These are phyloP conservation scores for Caenorhabditis sp. DNA, from an alignment of 2,888 invertebrate species.

Conservation along the genomic window DNA sequence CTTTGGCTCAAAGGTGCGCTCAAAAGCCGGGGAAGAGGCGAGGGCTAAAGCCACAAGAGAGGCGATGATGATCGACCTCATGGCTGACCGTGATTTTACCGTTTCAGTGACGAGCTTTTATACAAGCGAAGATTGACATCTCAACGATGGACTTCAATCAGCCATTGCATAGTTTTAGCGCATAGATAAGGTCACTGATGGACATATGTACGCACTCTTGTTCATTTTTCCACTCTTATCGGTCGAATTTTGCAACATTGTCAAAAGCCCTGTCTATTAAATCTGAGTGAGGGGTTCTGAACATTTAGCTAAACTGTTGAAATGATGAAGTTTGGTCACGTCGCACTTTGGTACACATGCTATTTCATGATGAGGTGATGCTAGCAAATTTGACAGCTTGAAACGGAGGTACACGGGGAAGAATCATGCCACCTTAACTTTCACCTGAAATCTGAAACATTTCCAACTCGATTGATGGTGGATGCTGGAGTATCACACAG, in stretches of 20 bases:
- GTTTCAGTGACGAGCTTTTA: slow-evolving; percentile 10
- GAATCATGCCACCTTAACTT: too few species aligned
- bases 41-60: slow-evolving; percentile 63
- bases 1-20: slow-evolving; percentile 43
- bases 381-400: not conserved
- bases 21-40: slow-evolving; percentile 53
- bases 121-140: slow-evolving; percentile 45
- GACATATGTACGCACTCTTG: slow-evolving; percentile 16
- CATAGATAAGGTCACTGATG: slow-evolving; percentile 44
- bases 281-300: slow-evolving; percentile 45
- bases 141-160: slow-evolving; percentile 24
- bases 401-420: not conserved
- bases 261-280: slow-evolving; percentile 44
- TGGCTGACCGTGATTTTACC: slow-evolving; percentile 33
- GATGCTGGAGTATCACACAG: too few species aligned
- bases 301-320: slow-evolving; percentile 19
- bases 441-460: too few species aligned
- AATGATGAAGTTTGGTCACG: slow-evolving; percentile 40
- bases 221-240: slow-evolving; percentile 22
- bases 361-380: slow-evolving; percentile 47
- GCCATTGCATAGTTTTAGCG: slow-evolving; percentile 25
- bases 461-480: too few species aligned
- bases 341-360: slow-evolving; percentile 46
- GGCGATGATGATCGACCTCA: slow-evolving; percentile 56
- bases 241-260: slow-evolving; percentile 41